These are phyloP conservation scores for Platynereis dumerilii DNA, from an alignment of 2,888 invertebrate species.

Conservation along the genomic window DNA sequence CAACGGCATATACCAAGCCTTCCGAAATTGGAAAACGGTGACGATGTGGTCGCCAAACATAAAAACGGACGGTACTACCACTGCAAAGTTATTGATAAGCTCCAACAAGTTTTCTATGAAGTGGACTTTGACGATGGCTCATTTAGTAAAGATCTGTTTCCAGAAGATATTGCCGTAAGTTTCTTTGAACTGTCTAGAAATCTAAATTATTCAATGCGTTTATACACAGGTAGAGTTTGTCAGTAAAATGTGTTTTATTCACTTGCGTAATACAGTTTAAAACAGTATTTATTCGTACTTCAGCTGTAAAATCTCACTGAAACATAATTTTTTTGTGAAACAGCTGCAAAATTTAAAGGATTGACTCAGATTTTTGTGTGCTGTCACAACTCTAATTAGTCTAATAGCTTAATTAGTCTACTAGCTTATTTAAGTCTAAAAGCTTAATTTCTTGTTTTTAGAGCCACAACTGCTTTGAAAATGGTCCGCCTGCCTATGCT, in stretches of 20 bases:
- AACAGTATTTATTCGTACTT: not conserved
- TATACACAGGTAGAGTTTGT: not conserved
- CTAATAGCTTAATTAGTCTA: not conserved
- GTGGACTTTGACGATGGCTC: constrained; percentile 72
- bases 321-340: too few relatives aligned
- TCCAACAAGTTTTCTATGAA: constrained; percentile 67
- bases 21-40: constrained; percentile 55
- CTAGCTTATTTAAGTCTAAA: not conserved
- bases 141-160: constrained; percentile 69
- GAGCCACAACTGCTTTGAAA: constrained; percentile 45
- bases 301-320: too few relatives aligned
- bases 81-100: constrained; percentile 66
- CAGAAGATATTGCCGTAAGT: constrained; percentile 67
- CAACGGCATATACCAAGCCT: not conserved
- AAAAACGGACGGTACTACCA: constrained; percentile 70
- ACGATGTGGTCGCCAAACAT: constrained; percentile 71
- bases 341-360: too few relatives aligned
- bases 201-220: not conserved
- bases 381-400: too few relatives aligned
- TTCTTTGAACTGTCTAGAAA: not conserved
- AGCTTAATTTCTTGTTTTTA: constrained; percentile 24
- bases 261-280: not conserved
- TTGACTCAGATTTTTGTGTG: too few relatives aligned
- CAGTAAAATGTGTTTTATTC: not conserved
- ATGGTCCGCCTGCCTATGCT: constrained; percentile 64